A percentile compares a stretch with the other conserved stretches of the same genome.
phyloP scores from a whole-genome alignment of 2,113 vertebrate species.

The Noturus placidus region DNA sequence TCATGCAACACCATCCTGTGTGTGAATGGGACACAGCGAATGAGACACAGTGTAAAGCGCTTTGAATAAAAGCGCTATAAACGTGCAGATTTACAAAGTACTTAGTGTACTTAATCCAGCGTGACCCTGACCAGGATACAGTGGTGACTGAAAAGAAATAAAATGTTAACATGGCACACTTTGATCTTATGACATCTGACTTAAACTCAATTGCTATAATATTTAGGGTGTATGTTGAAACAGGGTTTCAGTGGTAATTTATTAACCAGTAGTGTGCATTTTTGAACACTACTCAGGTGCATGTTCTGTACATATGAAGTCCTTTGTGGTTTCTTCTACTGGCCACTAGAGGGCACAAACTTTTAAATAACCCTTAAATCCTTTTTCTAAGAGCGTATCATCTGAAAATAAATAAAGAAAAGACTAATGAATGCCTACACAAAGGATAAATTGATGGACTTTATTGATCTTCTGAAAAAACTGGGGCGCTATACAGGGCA shows the following conservation, averaged over 20 bases:
- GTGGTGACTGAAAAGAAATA: background rate
- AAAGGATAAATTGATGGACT: background rate
- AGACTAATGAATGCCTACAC: background rate
- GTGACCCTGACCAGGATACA: background rate
- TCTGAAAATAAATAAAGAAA: background rate
- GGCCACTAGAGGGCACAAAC: conserved; percentile 24
- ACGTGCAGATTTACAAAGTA: no score
- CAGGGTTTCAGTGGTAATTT: background rate
- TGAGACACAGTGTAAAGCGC: no score
- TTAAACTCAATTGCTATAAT: background rate
- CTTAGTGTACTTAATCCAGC: background rate
- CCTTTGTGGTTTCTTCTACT: background rate
- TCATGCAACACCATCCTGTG: no score
- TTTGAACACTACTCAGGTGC: background rate
- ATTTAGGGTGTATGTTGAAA: background rate
- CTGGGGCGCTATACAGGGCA: no score
- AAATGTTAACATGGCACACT: background rate
- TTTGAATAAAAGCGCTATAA: no score
- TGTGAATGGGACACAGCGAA: no score
- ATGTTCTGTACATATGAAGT: background rate
- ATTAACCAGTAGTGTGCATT: background rate
- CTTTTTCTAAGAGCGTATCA: background rate
- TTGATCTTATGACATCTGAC: background rate
- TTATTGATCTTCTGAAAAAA: background rate
- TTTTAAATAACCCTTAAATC: no score